These are phyloP conservation scores for Spea hammondii DNA, from an alignment of 2,797 vertebrate genomes.

Conservation along the genomic window DNA sequence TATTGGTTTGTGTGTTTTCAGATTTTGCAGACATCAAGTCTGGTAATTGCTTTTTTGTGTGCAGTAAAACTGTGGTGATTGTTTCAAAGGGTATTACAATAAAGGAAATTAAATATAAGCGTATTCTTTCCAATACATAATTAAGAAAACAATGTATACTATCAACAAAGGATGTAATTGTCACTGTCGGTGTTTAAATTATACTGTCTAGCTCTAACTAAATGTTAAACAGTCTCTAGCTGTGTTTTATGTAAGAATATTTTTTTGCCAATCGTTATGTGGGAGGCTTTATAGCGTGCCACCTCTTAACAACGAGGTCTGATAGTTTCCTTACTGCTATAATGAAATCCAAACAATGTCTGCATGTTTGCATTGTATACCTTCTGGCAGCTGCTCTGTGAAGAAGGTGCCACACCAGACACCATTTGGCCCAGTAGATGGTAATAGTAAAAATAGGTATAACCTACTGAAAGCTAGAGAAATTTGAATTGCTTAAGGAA, in stretches of 20 bases:
- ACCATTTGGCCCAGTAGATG: neutral
- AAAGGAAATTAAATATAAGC: neutral
- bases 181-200: constrained; percentile 18
- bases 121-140: neutral
- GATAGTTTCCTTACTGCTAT: neutral
- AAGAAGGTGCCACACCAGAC: neutral
- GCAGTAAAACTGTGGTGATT: constrained; percentile 3
- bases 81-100: neutral
- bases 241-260: constrained; percentile 6
- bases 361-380: neutral
- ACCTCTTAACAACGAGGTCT: neutral
- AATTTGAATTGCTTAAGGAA: no score
- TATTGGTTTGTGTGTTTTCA: neutral
- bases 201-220: constrained; percentile 16
- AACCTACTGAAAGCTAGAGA: no score
- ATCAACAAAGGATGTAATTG: constrained; percentile 28
- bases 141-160: constrained; percentile 11
- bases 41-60: neutral
- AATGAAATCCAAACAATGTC: no score
- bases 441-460: no score
- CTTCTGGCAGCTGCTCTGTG: neutral
- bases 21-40: neutral
- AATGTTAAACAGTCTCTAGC: constrained; percentile 27
- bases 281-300: neutral
- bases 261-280: constrained; percentile 17